Conservation (phyloP, 2,797 vertebrate genomes). For the Leuciscus waleckii region DNA sequence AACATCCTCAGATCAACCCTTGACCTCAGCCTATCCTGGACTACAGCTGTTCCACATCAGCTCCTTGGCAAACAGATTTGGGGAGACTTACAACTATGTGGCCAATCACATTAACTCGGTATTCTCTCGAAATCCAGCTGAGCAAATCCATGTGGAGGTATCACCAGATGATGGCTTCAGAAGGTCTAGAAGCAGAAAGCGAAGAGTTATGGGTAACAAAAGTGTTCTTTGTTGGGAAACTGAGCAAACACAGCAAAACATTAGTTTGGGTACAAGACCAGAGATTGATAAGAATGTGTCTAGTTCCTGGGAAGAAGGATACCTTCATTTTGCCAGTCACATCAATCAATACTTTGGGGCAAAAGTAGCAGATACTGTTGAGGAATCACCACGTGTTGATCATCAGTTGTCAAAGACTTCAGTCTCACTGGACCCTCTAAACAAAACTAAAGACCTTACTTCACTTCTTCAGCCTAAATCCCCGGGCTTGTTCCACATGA, state of each 20-base stretch:
- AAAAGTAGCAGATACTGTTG: slow-evolving; percentile 61
- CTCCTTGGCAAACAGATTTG: slow-evolving; percentile 73
- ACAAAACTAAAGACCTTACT: slow-evolving; percentile 25
- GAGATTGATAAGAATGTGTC: slow-evolving; percentile 10
- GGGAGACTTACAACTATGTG: slow-evolving; percentile 76
- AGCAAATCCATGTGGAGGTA: slow-evolving; percentile 33
- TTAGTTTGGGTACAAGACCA: not conserved
- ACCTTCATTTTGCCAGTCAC: slow-evolving; percentile 71
- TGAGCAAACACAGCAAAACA: slow-evolving; percentile 42
- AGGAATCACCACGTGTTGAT: slow-evolving; percentile 4
- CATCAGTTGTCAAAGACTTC: not conserved
- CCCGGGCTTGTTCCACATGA: slow-evolving; percentile 72
- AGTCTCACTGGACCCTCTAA: slow-evolving; percentile 1
- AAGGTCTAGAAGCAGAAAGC: slow-evolving; percentile 19
- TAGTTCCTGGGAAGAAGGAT: slow-evolving; percentile 70
- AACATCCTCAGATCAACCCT: slow-evolving; percentile 23
- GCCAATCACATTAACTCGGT: slow-evolving; percentile 74
- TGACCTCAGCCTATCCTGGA: slow-evolving; percentile 37
- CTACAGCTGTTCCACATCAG: slow-evolving; percentile 77
- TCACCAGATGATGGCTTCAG: not conserved
- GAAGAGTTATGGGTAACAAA: slow-evolving; percentile 16
- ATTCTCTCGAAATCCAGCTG: slow-evolving; percentile 63
- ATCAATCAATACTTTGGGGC: slow-evolving; percentile 78
- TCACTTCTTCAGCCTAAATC: slow-evolving; percentile 44
- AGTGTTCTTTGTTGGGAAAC: not conserved